A percentile compares a stretch with the other conserved stretches of the same genome.
These are phyloP conservation scores for Onthophagus taurus DNA, from an alignment of 1,140 invertebrate genomes.

Conservation along the genomic window DNA sequence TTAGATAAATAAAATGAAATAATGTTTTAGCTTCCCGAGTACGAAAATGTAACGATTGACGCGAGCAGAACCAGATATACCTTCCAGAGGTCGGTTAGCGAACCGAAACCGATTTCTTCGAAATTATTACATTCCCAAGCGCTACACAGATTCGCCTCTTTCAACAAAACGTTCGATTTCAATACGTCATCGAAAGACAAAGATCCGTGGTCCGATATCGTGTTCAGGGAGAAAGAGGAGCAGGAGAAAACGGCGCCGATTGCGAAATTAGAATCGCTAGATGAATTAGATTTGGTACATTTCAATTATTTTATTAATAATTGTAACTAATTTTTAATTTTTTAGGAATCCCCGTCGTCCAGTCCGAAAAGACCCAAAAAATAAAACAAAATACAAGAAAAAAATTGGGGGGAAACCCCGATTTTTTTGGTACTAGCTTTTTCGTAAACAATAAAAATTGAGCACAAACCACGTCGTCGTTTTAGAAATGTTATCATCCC, in stretches of 20 bases:
- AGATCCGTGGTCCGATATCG: conserved; percentile 26
- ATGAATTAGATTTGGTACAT: conserved; percentile 49
- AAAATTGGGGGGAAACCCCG: too few relatives aligned
- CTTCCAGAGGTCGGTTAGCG: conserved; percentile 36
- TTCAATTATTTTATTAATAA: conserved; percentile 2
- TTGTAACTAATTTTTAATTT: conserved; percentile 15
- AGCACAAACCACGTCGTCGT: too few relatives aligned
- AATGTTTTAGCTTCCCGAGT: conserved; percentile 31
- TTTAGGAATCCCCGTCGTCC: conserved; percentile 31
- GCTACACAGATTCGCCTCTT: conserved; percentile 36
- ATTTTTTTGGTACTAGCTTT: too few relatives aligned
- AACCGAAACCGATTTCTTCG: conserved; percentile 36
- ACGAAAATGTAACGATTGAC: conserved; percentile 33
- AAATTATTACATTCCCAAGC: conserved; percentile 33
- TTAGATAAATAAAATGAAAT: too few relatives aligned
- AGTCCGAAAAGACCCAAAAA: conserved; percentile 33
- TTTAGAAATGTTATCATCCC: too few relatives aligned
- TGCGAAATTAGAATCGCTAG: conserved; percentile 54
- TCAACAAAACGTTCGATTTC: conserved; percentile 37
- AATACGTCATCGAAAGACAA: conserved; percentile 28
- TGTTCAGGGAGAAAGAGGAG: conserved; percentile 26
- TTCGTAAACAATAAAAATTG: too few relatives aligned
- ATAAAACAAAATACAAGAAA: too few relatives aligned
- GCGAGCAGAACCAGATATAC: conserved; percentile 29
- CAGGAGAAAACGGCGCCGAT: conserved; percentile 45